Evolutionary conservation across 1,140 invertebrate genomes (phyloP), one percentile per base, ranked within the genome.

Genomic region (Hypsibius dujardini): DNA sequence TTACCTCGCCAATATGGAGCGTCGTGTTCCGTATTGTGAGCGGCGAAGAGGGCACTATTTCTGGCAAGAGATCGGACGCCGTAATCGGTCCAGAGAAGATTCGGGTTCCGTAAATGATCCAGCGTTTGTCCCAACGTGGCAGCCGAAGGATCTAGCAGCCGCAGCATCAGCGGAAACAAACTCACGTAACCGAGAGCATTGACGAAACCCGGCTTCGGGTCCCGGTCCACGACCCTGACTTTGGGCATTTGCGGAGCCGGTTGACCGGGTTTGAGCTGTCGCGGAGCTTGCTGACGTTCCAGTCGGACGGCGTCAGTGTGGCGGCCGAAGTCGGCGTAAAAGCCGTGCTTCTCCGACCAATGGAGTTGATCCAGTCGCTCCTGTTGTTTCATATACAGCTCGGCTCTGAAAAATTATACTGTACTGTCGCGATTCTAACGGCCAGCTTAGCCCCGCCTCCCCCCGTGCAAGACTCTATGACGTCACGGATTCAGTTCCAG

Each of bases 1-100:
- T 46, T 70, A 67, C 62, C 95, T 69, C 96, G 83, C 95, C 96
- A 99, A 80, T 99, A 99, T 69, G 96, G 95, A 15, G 91, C 89
- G 83, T 98, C 95, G 78, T 97, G 90, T 77, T 98, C 92, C 0
- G 95, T 98, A 79, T 99, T 99, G n/a, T 85, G 81, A 77, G 89
- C 87, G 83, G 89, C 89, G 77, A 98, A 98, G 3, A 96, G 79
- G 0, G 90, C 89, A 0, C 92, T 88, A 14, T 81, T 86, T 76
- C 88, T 90, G 0, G 93, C 87, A 1, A 99, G 80, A 0, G 95
- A 98, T 73, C 92, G 83, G 7, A 99, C 79, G 1, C 96, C 96
- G 79, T 85, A 97, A 1, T 87, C 83, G 0, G 92, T 95, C 94
- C 95, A 98, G 0, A 98, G 76, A 2, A 89, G 77, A 46, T 88